Percentiles rank a stretch among this genome's conserved stretches.
These are phyloP conservation scores for Battus philenor DNA, from an alignment of 1,140 invertebrate species.

Conservation along the genomic window DNA sequence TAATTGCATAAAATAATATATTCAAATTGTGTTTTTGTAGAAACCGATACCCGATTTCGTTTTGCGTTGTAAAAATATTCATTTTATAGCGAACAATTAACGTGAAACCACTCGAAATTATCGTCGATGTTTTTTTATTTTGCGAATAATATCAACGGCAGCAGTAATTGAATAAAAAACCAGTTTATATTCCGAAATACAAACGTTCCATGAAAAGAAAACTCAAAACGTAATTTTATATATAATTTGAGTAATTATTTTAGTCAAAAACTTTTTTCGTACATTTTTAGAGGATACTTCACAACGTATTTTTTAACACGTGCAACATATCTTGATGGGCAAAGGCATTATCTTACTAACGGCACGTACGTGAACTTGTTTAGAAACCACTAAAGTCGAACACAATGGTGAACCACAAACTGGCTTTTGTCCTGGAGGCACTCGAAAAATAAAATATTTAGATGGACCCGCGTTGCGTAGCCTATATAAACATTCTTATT, in stretches of 20 bases:
- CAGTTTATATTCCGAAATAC: conserved; percentile 1
- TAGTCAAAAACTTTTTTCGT: neutral
- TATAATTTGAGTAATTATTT: neutral
- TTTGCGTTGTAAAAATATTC: too few relatives aligned
- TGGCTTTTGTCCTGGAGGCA: conserved; percentile 35
- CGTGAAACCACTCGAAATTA: neutral
- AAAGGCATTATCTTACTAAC: conserved; percentile 25
- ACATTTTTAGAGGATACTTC: neutral
- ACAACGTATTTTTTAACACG: conserved; percentile 2
- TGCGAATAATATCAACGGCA: conserved; percentile 5
- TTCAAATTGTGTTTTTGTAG: too few relatives aligned
- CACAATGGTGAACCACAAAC: conserved; percentile 47
- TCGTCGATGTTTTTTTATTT: neutral
- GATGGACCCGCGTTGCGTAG: conserved; percentile 32
- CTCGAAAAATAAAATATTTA: conserved; percentile 53
- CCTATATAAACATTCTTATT: conserved; percentile 45
- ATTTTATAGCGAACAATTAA: conserved; percentile 5
- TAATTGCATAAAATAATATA: too few relatives aligned
- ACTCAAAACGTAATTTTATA: too few relatives aligned
- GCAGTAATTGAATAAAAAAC: conserved; percentile 5
- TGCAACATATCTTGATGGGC: conserved; percentile 15
- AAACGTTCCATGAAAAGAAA: too few relatives aligned
- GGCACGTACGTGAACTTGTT: conserved; percentile 47
- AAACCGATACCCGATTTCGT: too few relatives aligned
- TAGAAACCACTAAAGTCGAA: conserved; percentile 46